Evolutionary conservation across 2,888 invertebrate genomes (phyloP).

Genomic region (Hydropsyche betteni): DNA sequence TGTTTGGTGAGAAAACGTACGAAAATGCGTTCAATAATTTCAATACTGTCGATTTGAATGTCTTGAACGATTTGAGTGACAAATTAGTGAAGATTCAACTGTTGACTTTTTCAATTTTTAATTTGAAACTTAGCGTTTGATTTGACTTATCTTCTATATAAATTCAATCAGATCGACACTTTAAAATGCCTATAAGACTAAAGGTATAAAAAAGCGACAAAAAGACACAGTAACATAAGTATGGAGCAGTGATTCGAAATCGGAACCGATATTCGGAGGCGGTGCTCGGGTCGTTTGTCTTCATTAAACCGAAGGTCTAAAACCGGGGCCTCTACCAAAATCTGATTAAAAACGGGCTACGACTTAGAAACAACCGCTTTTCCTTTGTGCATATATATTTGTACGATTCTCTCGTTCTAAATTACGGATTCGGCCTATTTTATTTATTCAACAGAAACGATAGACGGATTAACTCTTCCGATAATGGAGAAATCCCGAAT

Average conservation of each 20-base stretch:
- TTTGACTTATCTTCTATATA: no score
- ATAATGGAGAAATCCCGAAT: constrained; percentile 19
- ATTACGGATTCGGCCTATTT: constrained; percentile 11
- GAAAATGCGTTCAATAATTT: no score
- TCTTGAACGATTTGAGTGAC: no score
- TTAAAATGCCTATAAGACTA: no score
- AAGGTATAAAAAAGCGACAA: no score
- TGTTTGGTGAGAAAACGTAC: no score
- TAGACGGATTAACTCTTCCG: constrained; percentile 31
- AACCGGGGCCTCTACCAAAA: constrained; percentile 9
- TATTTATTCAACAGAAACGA: constrained; percentile 30
- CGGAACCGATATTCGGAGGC: constrained; percentile 17
- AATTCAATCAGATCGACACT: no score
- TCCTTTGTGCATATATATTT: not conserved
- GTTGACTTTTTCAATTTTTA: no score
- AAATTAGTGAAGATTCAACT: no score
- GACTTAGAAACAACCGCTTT: constrained; percentile 29
- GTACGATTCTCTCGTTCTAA: constrained; percentile 3
- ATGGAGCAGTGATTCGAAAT: not conserved
- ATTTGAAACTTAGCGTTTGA: no score
- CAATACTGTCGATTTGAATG: no score
- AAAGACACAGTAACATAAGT: no score
- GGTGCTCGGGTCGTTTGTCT: constrained; percentile 24
- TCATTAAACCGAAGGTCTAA: constrained; percentile 13
- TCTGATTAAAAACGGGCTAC: constrained; percentile 25